phyloP scores from a whole-genome alignment of 35 echinoderm and acorn worm genomes.

The Apostichopus parvimensis region DNA sequence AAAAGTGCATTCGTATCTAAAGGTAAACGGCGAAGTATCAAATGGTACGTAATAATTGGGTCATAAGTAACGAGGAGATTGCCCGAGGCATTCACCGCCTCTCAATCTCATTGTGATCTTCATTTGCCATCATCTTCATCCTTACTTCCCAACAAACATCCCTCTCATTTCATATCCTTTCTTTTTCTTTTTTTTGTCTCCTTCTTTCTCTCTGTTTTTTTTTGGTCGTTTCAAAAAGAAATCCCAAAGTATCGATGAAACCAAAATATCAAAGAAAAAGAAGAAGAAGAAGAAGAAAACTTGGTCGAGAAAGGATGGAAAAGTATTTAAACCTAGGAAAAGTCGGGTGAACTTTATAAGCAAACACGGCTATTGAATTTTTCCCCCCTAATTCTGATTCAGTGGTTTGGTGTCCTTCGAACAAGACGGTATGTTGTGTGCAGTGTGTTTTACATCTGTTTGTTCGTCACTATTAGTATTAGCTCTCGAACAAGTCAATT shows the following conservation, averaged over 20 bases:
- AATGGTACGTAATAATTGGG: constrained; percentile 37
- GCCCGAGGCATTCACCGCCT: constrained; percentile 3
- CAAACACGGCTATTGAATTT: too few species aligned
- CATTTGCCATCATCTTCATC: neutral
- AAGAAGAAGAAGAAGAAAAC: neutral
- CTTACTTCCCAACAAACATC: constrained; percentile 14
- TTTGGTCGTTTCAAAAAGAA: neutral
- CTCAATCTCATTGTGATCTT: neutral
- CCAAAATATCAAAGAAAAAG: too few species aligned
- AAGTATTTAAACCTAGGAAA: neutral
- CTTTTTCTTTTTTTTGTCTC: neutral
- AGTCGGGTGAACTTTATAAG: too few species aligned
- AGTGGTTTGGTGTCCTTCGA: too few species aligned
- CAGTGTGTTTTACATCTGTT: too few species aligned
- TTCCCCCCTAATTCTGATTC: too few species aligned
- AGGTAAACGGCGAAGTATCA: neutral
- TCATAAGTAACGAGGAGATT: constrained; percentile 6
- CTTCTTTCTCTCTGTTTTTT: neutral
- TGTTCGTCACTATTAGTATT: too few species aligned
- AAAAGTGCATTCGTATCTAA: too few species aligned
- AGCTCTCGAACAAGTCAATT: too few species aligned
- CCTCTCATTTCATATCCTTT: neutral
- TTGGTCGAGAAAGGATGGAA: neutral
- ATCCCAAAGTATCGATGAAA: neutral
- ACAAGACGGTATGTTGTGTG: too few species aligned